These are phyloP conservation scores for Hippocampus guttulatus DNA, from an alignment of 2,113 vertebrate genomes.

Conservation along the genomic window DNA sequence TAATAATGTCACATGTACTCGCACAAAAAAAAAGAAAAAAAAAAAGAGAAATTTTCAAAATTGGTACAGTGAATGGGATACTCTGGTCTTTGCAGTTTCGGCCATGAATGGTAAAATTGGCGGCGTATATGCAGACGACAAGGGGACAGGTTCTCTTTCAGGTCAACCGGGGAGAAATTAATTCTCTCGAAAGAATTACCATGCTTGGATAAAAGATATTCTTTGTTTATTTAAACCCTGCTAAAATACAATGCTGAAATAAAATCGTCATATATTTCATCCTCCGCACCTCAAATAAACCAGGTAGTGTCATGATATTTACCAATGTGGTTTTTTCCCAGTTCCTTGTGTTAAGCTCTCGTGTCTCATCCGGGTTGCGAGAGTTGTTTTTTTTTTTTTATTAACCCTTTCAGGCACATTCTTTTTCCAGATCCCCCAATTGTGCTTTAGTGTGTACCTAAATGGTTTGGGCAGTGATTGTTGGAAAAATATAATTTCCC, in stretches of 20 bases:
- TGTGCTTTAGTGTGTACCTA: no score
- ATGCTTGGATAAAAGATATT: background rate
- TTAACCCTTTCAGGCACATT: no score
- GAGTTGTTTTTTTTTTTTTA: no score
- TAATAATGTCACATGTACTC: conserved; percentile 76
- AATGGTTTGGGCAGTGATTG: conserved; percentile 13
- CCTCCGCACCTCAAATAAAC: background rate
- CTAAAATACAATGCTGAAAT: background rate
- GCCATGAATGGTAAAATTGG: conserved; percentile 76
- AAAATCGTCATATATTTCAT: background rate
- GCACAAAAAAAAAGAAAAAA: conserved; percentile 74
- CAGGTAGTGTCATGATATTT: background rate
- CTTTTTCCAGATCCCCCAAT: no score
- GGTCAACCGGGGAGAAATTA: conserved; percentile 84
- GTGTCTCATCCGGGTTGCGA: no score
- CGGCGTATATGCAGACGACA: conserved; percentile 74
- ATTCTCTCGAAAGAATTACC: conserved; percentile 68
- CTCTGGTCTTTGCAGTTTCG: conserved; percentile 91
- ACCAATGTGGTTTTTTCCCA: no score
- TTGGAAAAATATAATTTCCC: conserved; percentile 29
- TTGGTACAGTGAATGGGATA: conserved; percentile 90
- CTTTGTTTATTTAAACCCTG: background rate
- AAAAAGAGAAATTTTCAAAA: conserved; percentile 93
- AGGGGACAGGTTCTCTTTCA: conserved; percentile 91
- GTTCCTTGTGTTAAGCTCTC: no score